Conservation (phyloP, 2,888 invertebrate genomes). For the Iselma pallidipennis region DNA sequence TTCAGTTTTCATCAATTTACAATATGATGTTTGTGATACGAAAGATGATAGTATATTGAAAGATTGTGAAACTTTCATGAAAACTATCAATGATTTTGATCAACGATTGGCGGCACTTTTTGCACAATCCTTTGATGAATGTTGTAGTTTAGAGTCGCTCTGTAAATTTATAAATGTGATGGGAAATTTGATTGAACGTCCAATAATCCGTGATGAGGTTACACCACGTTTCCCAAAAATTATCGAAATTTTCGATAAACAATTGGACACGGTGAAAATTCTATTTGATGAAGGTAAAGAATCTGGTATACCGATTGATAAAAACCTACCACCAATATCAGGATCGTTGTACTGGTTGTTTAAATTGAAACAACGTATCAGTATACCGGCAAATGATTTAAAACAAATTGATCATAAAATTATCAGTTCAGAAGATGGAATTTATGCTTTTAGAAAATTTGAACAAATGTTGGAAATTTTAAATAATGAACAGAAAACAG, state of each 20-base stretch:
- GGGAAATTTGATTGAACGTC: constrained; percentile 74
- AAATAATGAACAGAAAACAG: constrained; percentile 63
- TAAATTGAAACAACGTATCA: constrained; percentile 66
- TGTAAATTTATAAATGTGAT: constrained; percentile 61
- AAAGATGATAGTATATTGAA: constrained; percentile 67
- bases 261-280: constrained; percentile 69
- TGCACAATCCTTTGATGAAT: constrained; percentile 80
- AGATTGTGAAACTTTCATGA: constrained; percentile 67
- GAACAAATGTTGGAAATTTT: constrained; percentile 70
- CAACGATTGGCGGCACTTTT: constrained; percentile 78
- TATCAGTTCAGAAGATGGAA: constrained; percentile 61
- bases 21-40: constrained; percentile 77
- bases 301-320: constrained; percentile 61
- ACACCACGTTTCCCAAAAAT: constrained; percentile 68
- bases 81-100: constrained; percentile 72
- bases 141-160: constrained; percentile 65
- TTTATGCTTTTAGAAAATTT: constrained; percentile 63
- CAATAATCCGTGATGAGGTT: constrained; percentile 73
- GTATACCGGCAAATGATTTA: constrained; percentile 64
- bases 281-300: constrained; percentile 64
- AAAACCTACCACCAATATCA: constrained; percentile 75
- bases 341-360: constrained; percentile 71
- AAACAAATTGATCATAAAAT: constrained; percentile 69
- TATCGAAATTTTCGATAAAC: constrained; percentile 66
- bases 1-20: constrained; percentile 59